Percentiles rank a stretch among this genome's conserved stretches.
Conservation (phyloP, 2,797 vertebrate genomes). For the Enteromius mattozi region DNA sequence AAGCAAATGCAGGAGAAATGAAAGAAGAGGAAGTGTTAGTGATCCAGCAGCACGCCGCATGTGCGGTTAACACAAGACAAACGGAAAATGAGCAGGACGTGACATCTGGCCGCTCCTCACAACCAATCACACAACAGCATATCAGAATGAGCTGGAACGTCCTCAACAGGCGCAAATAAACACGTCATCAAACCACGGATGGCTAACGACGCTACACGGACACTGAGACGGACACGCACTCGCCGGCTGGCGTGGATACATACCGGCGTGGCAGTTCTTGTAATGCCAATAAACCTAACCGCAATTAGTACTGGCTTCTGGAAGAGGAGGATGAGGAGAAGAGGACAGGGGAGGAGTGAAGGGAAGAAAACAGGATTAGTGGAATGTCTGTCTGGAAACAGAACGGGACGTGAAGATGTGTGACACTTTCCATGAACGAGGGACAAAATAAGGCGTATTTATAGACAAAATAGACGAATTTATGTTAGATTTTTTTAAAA, state of each 20-base stretch:
- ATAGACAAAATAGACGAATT: too few relatives aligned
- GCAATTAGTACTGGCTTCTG: conserved; percentile 97
- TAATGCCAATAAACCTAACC: conserved; percentile 97
- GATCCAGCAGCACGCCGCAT: conserved; percentile 47
- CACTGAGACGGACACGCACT: conserved; percentile 3
- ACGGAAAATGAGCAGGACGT: neutral
- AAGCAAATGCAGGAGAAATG: conserved; percentile 60
- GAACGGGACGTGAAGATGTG: conserved; percentile 27
- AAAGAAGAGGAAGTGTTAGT: conserved; percentile 53
- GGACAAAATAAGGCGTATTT: neutral
- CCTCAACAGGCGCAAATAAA: conserved; percentile 34
- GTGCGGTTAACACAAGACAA: conserved; percentile 1
- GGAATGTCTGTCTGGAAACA: conserved; percentile 57
- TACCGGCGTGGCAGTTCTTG: conserved; percentile 89
- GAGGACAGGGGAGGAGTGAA: conserved; percentile 75
- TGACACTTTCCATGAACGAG: conserved; percentile 7
- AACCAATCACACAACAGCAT: conserved; percentile 21
- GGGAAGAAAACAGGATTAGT: conserved; percentile 86
- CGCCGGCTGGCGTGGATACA: conserved; percentile 77
- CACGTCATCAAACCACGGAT: conserved; percentile 55
- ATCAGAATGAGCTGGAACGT: conserved; percentile 34
- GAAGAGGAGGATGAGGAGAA: conserved; percentile 80
- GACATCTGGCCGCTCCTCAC: conserved; percentile 8
- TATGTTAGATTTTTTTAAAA: neutral
- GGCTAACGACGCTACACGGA: conserved; percentile 52